phyloP scores from a whole-genome alignment of 2,888 invertebrate species.

The Antheraea assamensis region DNA sequence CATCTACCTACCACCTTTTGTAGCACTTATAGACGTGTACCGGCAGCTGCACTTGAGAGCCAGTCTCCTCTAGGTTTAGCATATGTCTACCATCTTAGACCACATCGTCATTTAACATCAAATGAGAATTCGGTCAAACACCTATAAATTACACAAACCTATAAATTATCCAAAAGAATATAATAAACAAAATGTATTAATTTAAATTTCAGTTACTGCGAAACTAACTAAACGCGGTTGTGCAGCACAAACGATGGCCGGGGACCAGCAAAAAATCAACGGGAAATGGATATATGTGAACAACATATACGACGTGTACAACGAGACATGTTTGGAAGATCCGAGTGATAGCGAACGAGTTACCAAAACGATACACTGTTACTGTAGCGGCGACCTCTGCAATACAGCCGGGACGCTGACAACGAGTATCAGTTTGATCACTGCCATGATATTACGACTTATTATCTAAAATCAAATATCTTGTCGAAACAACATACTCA shows the following conservation, averaged over 20 bases:
- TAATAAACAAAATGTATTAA: slow-evolving; percentile 5
- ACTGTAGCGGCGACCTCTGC: slow-evolving; percentile 88
- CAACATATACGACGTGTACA: slow-evolving; percentile 86
- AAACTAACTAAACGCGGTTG: slow-evolving; percentile 82
- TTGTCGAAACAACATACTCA: background rate
- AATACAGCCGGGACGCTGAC: slow-evolving; percentile 65
- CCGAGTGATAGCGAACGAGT: slow-evolving; percentile 79
- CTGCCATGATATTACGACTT: background rate
- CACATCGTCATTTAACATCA: too few species aligned
- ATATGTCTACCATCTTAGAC: too few species aligned
- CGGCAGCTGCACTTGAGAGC: too few species aligned
- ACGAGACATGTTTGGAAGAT: slow-evolving; percentile 85
- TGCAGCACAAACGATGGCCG: slow-evolving; percentile 85
- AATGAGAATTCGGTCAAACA: too few species aligned
- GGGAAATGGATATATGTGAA: slow-evolving; percentile 83
- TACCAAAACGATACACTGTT: slow-evolving; percentile 85
- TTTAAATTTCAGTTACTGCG: slow-evolving; percentile 52
- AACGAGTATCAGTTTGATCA: background rate
- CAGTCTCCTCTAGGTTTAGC: too few species aligned
- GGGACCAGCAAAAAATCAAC: slow-evolving; percentile 79
- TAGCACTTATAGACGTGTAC: too few species aligned
- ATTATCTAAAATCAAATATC: background rate
- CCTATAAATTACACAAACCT: too few species aligned
- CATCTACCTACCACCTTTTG: too few species aligned
- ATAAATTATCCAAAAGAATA: too few species aligned